These are phyloP conservation scores for Hydrolagus affinis DNA, from an alignment of 2,113 vertebrate genomes.

Conservation along the genomic window DNA sequence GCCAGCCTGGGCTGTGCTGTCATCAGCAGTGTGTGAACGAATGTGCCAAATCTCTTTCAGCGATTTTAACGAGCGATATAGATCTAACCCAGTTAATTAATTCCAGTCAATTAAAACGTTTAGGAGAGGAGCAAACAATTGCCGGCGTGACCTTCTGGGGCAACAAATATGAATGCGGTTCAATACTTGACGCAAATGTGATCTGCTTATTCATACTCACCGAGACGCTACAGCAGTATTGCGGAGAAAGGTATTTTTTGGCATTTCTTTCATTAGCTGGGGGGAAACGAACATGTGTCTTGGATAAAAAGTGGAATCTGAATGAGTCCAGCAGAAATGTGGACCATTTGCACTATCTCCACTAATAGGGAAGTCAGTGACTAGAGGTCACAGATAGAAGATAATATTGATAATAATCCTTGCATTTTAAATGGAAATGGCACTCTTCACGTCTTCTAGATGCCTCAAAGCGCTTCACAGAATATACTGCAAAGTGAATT, in stretches of 20 bases:
- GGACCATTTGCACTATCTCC: too few relatives aligned
- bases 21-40: background rate
- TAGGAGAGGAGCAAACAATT: conserved; percentile 13
- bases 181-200: conserved; percentile 1
- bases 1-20: too few relatives aligned
- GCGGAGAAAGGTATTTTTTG: conserved; percentile 13
- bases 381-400: too few relatives aligned
- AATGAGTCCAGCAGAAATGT: too few relatives aligned
- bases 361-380: too few relatives aligned
- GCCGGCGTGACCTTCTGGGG: background rate
- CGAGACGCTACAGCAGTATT: background rate
- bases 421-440: too few relatives aligned
- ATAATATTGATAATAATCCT: too few relatives aligned
- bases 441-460: too few relatives aligned
- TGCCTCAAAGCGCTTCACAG: too few relatives aligned
- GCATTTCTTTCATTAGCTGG: background rate
- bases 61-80: conserved; percentile 15
- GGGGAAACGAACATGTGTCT: conserved; percentile 1
- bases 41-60: background rate
- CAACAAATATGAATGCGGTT: background rate
- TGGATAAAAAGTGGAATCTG: too few relatives aligned
- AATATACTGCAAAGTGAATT: too few relatives aligned
- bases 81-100: background rate
- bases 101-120: conserved; percentile 13
- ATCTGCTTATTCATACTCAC: conserved; percentile 23